Percentiles rank a stretch among this genome's conserved stretches.
Conservation (phyloP, 2,113 vertebrate genomes). For the Thinocorus orbignyianus region DNA sequence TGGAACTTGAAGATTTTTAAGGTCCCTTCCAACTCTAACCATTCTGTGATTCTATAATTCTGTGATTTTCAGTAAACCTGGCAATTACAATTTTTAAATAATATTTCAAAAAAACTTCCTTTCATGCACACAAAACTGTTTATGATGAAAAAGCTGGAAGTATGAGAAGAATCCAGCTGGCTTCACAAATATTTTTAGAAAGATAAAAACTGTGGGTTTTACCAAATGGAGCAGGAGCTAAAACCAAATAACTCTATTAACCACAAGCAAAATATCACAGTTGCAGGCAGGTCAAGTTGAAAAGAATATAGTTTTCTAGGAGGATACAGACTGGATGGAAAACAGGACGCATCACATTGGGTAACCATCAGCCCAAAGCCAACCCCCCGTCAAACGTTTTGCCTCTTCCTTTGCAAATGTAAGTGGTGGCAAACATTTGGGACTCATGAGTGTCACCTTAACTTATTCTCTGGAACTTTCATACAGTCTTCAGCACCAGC, state of each 20-base stretch:
- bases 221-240: background rate
- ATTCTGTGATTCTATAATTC: too few relatives aligned
- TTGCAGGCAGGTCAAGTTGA: background rate
- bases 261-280: background rate
- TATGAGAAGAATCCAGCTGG: background rate
- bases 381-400: background rate
- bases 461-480: background rate
- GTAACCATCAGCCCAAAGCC: background rate
- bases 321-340: background rate
- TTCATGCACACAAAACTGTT: background rate
- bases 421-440: background rate
- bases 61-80: background rate
- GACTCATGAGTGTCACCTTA: background rate
- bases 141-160: background rate
- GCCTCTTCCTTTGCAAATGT: background rate
- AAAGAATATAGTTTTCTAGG: constrained; percentile 34
- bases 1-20: too few relatives aligned
- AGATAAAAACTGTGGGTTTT: background rate
- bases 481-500: background rate
- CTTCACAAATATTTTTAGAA: background rate
- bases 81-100: background rate
- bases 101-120: background rate
- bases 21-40: too few relatives aligned
- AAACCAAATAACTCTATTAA: background rate
- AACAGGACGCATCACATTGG: background rate